Evolutionary conservation across 1,140 invertebrate genomes (phyloP), one percentile per base, ranked within the genome.

Genomic region (Andrena cerasifolii): DNA sequence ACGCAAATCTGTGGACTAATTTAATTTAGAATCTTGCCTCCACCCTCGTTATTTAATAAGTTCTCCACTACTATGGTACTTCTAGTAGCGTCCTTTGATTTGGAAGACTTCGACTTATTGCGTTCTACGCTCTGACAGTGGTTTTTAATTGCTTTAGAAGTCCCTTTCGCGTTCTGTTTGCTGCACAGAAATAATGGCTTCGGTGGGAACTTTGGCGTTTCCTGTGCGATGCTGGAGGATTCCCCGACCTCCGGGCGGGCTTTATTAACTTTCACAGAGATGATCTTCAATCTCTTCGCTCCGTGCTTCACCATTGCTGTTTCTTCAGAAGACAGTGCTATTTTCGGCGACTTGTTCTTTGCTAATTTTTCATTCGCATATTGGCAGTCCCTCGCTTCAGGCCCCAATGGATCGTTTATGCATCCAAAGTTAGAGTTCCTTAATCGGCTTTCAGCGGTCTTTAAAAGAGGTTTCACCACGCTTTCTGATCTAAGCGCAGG

Each of bases 251-350:
- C 86, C 7, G 84, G 45, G 8, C 78, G 73, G 1, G 59, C 68
- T 45, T 87, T 89, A 18, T 78, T 45, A 0, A 85, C 36, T 40
- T 72, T 88, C 21, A 33, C 40, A 1, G 85, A 81, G 7, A 86
- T 24, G 1, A 91, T 80, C 79, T 90, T 91, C 2, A 91, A 54
- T 79, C 90, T 83, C 33, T 91, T 91, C 2, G 89, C 78, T 3
- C 89, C 89, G 0, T 90, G 89, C 43, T 86, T 91, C 0, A 91
- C 80, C 6, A 87, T 61, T 2, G 84, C 76, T 36, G 88, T 90
- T 78, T 87, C 83, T 61, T 91, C 90, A 10, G 59, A 74, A 53
- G 70, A 56, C 3, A 78, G 16, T 10, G 70, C 10, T n/a, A 45
- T 54, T 26, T 70, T 79, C 8, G 28, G 5, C 7, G 51, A 62